Evolutionary conservation across 2,888 invertebrate species (phyloP).

Genomic region (Oxycera nigricornis): DNA sequence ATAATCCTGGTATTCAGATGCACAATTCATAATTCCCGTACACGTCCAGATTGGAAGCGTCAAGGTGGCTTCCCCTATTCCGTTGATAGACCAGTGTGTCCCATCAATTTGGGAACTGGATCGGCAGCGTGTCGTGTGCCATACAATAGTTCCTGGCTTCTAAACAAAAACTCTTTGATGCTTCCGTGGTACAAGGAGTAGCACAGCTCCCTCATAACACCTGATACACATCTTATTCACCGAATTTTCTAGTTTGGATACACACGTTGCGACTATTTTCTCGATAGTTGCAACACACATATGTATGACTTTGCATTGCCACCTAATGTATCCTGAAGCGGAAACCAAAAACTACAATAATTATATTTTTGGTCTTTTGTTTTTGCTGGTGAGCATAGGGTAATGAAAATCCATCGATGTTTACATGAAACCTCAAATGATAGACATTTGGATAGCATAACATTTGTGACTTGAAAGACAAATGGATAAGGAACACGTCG

Average conservation of each 20-base stretch:
- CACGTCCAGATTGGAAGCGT: not conserved
- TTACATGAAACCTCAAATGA: constrained; percentile 31
- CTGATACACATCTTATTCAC: not conserved
- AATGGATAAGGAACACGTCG: not conserved
- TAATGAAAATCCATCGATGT: constrained; percentile 20
- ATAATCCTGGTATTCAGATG: constrained; percentile 2
- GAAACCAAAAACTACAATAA: constrained; percentile 25
- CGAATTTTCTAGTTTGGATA: not conserved
- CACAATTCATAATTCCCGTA: constrained; percentile 10
- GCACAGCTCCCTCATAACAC: not conserved
- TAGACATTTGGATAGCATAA: constrained; percentile 29
- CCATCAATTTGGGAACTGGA: not conserved
- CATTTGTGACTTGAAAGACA: constrained; percentile 24
- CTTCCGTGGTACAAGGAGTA: not conserved
- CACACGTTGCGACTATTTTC: not conserved
- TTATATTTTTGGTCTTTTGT: constrained; percentile 16
- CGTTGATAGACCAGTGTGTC: not conserved
- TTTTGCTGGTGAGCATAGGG: not conserved
- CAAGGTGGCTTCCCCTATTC: not conserved
- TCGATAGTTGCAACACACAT: not conserved
- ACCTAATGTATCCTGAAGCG: too few species aligned
- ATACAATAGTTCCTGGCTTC: not conserved
- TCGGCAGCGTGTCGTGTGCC: constrained; percentile 4
- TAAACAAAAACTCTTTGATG: not conserved
- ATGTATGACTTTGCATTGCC: not conserved